Evolutionary conservation across 2,113 vertebrate genomes (phyloP).

Genomic region (Marmota flaviventris): DNA sequence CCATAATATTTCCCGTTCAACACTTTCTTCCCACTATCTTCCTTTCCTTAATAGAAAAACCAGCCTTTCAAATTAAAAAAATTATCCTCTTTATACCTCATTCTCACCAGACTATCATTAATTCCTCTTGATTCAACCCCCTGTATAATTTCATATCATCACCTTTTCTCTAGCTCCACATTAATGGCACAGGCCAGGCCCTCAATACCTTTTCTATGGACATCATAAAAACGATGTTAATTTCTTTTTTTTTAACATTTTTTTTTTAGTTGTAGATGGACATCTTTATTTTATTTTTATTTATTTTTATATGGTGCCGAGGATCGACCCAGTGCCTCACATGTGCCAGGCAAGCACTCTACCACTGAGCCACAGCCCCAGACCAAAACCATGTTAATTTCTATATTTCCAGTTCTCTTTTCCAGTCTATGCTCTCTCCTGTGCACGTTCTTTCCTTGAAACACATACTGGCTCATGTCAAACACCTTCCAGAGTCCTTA

Average conservation of each 20-base stretch:
- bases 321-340: no score
- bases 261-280: no score
- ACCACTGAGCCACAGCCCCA: no score
- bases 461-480: neutral
- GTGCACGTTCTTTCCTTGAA: neutral
- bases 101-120: neutral
- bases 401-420: neutral
- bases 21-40: neutral
- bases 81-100: neutral
- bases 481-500: neutral
- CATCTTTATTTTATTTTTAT: no score
- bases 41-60: neutral
- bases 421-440: neutral
- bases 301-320: no score
- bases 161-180: neutral
- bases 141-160: neutral
- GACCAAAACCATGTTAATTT: neutral
- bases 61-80: constrained; percentile 47
- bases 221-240: neutral
- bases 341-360: no score
- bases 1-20: neutral
- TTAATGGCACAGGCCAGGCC: neutral
- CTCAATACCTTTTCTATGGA: neutral
- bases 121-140: neutral
- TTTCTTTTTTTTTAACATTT: no score